Evolutionary conservation across 2,113 vertebrate species (phyloP).

Genomic region (Barnardius zonarius): DNA sequence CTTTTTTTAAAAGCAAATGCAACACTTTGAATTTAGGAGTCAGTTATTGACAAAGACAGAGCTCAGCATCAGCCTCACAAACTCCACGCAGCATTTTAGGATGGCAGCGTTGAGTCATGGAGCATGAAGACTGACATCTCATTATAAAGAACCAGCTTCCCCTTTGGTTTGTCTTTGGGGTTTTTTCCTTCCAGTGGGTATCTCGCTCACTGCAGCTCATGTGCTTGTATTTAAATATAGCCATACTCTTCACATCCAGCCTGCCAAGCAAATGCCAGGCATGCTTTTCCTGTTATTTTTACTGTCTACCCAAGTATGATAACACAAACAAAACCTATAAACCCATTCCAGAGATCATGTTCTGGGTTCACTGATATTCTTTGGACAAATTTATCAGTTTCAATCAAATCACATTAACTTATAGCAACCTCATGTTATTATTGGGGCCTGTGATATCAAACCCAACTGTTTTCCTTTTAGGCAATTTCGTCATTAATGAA

Average conservation of each 20-base stretch:
- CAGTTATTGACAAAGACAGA: not conserved
- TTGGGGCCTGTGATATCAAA: not conserved
- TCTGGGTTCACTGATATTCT: not conserved
- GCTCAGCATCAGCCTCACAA: not conserved
- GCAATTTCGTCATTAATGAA: not conserved
- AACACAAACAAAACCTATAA: conserved; percentile 39
- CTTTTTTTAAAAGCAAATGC: not conserved
- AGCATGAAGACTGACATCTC: not conserved
- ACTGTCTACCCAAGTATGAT: conserved; percentile 19
- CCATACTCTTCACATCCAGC: not conserved
- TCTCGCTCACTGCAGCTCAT: conserved; percentile 12
- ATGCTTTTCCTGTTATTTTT: conserved; percentile 66
- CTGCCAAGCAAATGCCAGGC: conserved; percentile 50
- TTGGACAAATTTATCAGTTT: not conserved
- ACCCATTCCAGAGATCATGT: not conserved
- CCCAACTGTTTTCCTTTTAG: not conserved
- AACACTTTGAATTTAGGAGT: not conserved
- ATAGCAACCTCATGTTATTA: not conserved
- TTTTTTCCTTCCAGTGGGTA: not conserved
- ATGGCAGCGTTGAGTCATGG: not conserved
- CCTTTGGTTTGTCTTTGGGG: not conserved
- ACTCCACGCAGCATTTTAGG: not conserved
- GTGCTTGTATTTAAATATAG: conserved; percentile 60
- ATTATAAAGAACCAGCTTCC: not conserved
- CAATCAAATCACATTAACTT: not conserved